A percentile compares a stretch with the other conserved stretches of the same genome.
These are phyloP conservation scores for Drosophila miranda DNA, from an alignment of 1,140 invertebrate genomes.

Conservation along the genomic window DNA sequence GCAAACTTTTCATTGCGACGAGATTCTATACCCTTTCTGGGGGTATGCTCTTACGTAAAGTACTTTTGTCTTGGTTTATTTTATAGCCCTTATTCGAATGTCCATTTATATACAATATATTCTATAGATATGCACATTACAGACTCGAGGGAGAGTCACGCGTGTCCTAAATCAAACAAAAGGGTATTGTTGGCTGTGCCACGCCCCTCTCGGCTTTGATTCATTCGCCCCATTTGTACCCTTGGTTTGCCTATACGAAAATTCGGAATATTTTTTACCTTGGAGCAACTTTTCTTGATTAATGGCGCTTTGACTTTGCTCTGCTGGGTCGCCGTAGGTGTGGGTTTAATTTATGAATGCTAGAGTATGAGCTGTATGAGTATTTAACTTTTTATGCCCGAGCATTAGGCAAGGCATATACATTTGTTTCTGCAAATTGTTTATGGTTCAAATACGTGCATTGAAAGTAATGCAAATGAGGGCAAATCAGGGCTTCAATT, in stretches of 20 bases:
- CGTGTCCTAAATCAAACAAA: background rate
- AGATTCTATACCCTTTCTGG: conserved; percentile 27
- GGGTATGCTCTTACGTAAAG: conserved; percentile 13
- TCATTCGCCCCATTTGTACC: conserved; percentile 71
- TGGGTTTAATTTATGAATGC: conserved; percentile 34
- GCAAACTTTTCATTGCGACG: conserved; percentile 65
- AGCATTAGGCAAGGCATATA: conserved; percentile 40
- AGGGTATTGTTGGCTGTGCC: conserved; percentile 32
- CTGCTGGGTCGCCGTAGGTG: conserved; percentile 35
- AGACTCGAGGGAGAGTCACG: too few species aligned
- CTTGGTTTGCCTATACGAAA: conserved; percentile 51
- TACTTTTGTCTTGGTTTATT: too few species aligned
- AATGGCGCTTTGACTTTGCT: conserved; percentile 62
- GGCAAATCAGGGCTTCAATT: conserved; percentile 18
- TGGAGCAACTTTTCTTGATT: conserved; percentile 63
- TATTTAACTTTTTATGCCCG: conserved; percentile 56
- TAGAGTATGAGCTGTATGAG: conserved; percentile 34
- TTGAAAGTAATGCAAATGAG: conserved; percentile 47
- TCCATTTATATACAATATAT: too few species aligned
- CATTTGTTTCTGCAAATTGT: conserved; percentile 49
- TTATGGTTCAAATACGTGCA: conserved; percentile 26
- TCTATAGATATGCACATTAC: too few species aligned
- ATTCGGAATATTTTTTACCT: conserved; percentile 34
- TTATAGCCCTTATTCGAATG: background rate
- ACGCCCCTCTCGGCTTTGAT: conserved; percentile 52